A percentile compares a stretch with the other conserved stretches of the same genome.
These are phyloP conservation scores for Drosophila sordidapex DNA, from an alignment of 2,888 invertebrate species.

Conservation along the genomic window DNA sequence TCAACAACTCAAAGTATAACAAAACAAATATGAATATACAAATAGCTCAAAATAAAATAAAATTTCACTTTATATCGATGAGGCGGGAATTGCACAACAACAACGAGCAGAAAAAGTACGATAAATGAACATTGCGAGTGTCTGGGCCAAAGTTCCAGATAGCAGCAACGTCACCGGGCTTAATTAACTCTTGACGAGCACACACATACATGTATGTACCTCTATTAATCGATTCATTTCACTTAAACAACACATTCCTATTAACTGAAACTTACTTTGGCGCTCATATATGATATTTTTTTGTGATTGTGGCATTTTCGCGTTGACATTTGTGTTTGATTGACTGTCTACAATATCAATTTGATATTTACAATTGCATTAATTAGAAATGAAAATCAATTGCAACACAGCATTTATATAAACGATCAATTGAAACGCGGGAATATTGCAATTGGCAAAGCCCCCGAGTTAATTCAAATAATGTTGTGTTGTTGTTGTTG, in stretches of 20 bases:
- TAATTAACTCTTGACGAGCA: constrained; percentile 33
- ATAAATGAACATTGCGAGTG: constrained; percentile 29
- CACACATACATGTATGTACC: constrained; percentile 4
- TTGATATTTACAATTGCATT: background rate
- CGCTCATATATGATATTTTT: background rate
- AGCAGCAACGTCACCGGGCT: constrained; percentile 28
- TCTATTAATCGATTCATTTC: constrained; percentile 23
- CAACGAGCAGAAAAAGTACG: constrained; percentile 13
- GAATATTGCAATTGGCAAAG: constrained; percentile 27
- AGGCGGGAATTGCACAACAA: constrained; percentile 4
- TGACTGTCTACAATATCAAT: constrained; percentile 18
- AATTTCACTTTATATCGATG: constrained; percentile 6
- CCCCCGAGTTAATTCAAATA: constrained; percentile 4
- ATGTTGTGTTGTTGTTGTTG: background rate
- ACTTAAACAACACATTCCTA: background rate
- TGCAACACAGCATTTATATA: background rate
- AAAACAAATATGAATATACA: background rate
- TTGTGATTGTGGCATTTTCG: constrained; percentile 1
- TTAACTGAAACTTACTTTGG: background rate
- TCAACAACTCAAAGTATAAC: background rate
- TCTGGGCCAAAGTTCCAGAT: constrained; percentile 39
- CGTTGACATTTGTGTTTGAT: constrained; percentile 5
- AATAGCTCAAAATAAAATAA: background rate
- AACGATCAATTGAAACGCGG: constrained; percentile 13
- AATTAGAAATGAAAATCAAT: constrained; percentile 20